Conservation (phyloP, 2,113 vertebrate genomes). For the Crotalus helleri region DNA sequence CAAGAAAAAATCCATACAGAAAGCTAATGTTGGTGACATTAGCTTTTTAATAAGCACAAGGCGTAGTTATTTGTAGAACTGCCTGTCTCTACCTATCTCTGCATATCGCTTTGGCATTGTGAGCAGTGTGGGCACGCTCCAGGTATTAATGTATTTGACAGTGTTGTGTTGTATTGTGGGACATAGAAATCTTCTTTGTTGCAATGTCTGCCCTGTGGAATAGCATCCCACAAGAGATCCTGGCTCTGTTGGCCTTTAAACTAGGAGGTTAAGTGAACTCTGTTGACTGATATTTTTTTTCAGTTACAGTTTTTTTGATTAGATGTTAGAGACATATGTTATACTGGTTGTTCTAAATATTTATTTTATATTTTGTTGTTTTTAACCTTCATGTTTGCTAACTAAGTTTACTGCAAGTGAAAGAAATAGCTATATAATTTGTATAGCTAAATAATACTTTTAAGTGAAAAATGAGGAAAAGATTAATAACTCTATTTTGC, state of each 20-base stretch:
- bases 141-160: neutral
- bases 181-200: neutral
- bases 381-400: neutral
- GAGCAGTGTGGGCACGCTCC: neutral
- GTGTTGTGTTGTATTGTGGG: neutral
- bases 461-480: neutral
- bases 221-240: neutral
- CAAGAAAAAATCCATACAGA: neutral
- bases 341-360: too few relatives aligned
- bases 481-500: neutral
- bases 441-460: neutral
- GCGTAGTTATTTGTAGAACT: neutral
- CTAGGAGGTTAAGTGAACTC: neutral
- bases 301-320: neutral
- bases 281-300: neutral
- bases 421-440: neutral
- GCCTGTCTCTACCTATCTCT: neutral
- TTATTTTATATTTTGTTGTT: neutral
- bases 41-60: neutral
- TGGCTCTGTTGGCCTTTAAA: neutral
- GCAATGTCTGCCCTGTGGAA: neutral
- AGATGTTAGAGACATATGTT: too few relatives aligned
- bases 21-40: neutral
- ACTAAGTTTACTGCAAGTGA: neutral
- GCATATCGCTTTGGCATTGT: neutral